Evolutionary conservation across 2,797 vertebrate genomes (phyloP).

Genomic region (Pterois miles): DNA sequence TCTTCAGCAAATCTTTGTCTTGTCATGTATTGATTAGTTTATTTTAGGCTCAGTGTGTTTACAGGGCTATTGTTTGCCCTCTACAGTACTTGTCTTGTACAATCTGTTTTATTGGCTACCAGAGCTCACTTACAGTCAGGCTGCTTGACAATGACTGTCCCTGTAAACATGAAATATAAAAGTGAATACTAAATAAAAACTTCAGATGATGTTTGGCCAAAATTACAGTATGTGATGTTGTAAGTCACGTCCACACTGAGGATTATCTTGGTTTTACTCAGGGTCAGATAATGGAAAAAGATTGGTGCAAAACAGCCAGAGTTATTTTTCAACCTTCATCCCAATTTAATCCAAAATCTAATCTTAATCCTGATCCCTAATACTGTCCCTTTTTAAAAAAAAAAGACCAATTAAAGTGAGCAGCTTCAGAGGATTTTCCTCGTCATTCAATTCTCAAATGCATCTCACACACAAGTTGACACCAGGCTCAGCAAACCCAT

Average conservation of each 20-base stretch:
- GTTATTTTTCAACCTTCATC: constrained; percentile 9
- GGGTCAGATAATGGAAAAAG: neutral
- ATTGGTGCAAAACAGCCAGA: neutral
- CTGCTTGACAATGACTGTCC: neutral
- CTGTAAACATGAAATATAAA: neutral
- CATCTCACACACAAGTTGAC: neutral
- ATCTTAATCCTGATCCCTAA: constrained; percentile 51
- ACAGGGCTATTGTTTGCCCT: neutral
- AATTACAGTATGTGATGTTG: too few species aligned
- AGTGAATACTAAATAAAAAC: too few species aligned
- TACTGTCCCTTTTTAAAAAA: neutral
- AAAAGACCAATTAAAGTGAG: constrained; percentile 17
- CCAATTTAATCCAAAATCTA: constrained; percentile 22
- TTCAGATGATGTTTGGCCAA: neutral
- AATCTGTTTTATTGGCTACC: neutral
- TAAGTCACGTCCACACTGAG: neutral
- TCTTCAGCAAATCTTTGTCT: neutral
- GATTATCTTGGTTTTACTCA: neutral
- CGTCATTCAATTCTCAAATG: neutral
- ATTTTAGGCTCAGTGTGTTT: neutral
- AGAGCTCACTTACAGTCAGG: neutral
- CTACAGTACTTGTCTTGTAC: neutral
- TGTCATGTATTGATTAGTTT: neutral
- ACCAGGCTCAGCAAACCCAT: neutral
- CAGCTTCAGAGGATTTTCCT: constrained; percentile 12